Base-by-base conservation (phyloP, 2,797 vertebrate species). In the Chaenodraco wilsoni region DNA sequence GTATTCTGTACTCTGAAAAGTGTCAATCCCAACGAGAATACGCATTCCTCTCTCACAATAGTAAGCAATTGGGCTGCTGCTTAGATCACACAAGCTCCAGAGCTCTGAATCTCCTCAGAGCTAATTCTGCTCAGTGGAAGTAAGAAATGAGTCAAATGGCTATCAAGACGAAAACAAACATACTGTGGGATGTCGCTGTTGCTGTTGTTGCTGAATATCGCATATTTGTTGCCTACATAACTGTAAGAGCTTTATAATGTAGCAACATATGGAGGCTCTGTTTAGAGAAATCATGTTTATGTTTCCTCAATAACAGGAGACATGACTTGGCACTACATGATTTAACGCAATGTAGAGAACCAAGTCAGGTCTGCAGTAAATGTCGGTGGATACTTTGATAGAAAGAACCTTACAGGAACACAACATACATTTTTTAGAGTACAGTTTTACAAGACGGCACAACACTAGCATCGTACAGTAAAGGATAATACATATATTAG, bases 371-470 rank as follows among this genome's bases (percentile, higher is more conserved):
- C 16, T 43, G 6, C 19, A 27, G 37, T 44, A 7, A 61, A 21
- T 54, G 31, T 55, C 50, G 50, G 27, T 37, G 50, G 46, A 56
- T 31, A 27, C 31, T 60, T 54, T 15, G 11, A 48, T 9, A 49
- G 8, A 54, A 63, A 68, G 10, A 31, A 37, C 6, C 43, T 51
- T 56, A 52, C 21, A 66, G 46, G 9, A 57, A 65, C 16, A 56
- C 56, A 68, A 49, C 13, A 72, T 11, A 7, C 5, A 48, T 68
- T 37, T 51, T 66, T 41, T 19, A 66, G 40, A 64, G 66, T 49
- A 43, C 52, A 68, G 16, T 27, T 27, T 27, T 27, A 27, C 17
- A 2, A 43, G 33, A 23, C 48, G 52, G 54, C 23, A 19, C 52
- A 73, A 19, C 55, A 19, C 4, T 0, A 44, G 41, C 40, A 48